phyloP scores from a whole-genome alignment of 2,797 vertebrate species.

The Phyllotis vaccarum region DNA sequence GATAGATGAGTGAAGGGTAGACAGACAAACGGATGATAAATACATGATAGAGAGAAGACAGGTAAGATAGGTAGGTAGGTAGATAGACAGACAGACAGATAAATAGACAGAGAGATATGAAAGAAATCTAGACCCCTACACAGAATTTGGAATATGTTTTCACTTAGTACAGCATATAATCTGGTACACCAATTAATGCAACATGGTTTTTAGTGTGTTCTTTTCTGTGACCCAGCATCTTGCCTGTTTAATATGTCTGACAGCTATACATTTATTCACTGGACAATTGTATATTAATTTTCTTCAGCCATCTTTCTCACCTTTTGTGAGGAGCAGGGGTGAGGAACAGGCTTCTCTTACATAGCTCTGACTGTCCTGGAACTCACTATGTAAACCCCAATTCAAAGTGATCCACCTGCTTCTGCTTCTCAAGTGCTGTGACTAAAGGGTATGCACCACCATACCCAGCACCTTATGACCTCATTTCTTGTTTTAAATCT shows the following conservation, averaged over 20 bases:
- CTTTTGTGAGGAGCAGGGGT: not conserved
- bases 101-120: not conserved
- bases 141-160: conserved; percentile 83
- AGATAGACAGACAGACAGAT: not conserved
- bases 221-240: conserved; percentile 80
- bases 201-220: conserved; percentile 76
- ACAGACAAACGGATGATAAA: too few species aligned
- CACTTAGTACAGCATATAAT: conserved; percentile 70
- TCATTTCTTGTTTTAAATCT: too few species aligned
- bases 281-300: conserved; percentile 75
- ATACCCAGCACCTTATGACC: too few species aligned
- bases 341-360: not conserved
- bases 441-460: too few species aligned
- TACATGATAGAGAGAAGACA: too few species aligned
- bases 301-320: conserved; percentile 70
- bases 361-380: not conserved
- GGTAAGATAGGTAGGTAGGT: not conserved
- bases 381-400: not conserved
- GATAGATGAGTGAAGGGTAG: too few species aligned
- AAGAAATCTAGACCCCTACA: conserved; percentile 71
- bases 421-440: too few species aligned
- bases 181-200: conserved; percentile 77
- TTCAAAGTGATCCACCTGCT: not conserved
- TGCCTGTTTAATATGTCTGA: conserved; percentile 73
- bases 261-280: conserved; percentile 79